Base-by-base conservation (phyloP, 2,113 vertebrate species). In the Arenaria interpres region DNA sequence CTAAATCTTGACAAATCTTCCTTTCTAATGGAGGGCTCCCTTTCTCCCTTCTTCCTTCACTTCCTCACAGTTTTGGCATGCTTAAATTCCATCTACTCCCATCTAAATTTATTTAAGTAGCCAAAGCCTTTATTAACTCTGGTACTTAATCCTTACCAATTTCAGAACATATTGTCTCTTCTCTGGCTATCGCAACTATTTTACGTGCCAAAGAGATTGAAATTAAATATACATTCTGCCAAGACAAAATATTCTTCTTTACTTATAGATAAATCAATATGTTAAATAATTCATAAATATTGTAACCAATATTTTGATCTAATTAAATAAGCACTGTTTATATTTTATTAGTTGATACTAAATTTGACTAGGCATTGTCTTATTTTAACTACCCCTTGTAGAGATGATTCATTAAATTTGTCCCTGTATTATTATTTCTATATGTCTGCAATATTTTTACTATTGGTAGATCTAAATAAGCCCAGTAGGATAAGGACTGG, bases 201-300 rank as follows among this genome's bases (percentile, higher is more conserved):
- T 76, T 56, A 83, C 14, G 12, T 57, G 85, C 66, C 94, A 88
- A 81, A 90, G 39, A 79, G 62, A 51, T 1, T 93, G 75, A 93
- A 80, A 91, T 89, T 85, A 94, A 78, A 85, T 63, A 72, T 17
- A 24, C 3, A 23, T 78, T 67, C 33, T 81, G 76, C 43, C 57
- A 96, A 93, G 66, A 77, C 35, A 95, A 88, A 93, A 90, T 91
- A 93, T 91, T 95, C 77, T 63, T 74, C 59, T 77, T 94, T 95
- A 63, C 82, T 90, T 89, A 64, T 11, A 79, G 86, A 57, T 59
- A 87, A 90, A 93, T 94, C 91, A 93, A 96, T 93, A 85, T 6
- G n/a, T 88, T 94, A 77, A 93, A 94, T 95, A 95, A 96, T 93
- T 75, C 53, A 96, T 64, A 39, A 56, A 78, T 12, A 14, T 92